Conservation (phyloP, 1,140 invertebrate genomes). For the Drosophila rhopaloa region DNA sequence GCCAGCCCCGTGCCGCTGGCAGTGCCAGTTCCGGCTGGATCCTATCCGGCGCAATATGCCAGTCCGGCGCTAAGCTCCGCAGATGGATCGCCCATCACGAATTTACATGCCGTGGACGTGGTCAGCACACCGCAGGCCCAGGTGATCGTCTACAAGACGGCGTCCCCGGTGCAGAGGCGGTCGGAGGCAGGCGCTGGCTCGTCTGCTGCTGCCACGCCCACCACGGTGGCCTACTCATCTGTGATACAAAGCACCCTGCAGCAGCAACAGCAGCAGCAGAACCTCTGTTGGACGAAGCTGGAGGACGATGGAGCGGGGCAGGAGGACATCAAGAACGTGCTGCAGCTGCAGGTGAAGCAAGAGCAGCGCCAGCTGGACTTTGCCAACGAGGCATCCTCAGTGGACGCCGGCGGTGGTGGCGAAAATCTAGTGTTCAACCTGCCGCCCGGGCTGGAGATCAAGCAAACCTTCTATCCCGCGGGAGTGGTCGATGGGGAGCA, state of each 20-base stretch:
- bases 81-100: constrained; percentile 77
- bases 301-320: constrained; percentile 30
- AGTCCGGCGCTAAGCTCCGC: constrained; percentile 77
- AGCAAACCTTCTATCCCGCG: constrained; percentile 75
- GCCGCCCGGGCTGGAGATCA: constrained; percentile 79
- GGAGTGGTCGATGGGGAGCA: constrained; percentile 53
- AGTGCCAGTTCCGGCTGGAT: constrained; percentile 35
- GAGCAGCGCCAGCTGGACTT: constrained; percentile 77
- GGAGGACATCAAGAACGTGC: constrained; percentile 79
- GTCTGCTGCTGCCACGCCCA: constrained; percentile 61
- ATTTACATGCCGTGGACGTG: constrained; percentile 71
- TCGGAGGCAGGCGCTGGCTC: constrained; percentile 76
- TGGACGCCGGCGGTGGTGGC: constrained; percentile 33
- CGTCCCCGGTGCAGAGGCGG: constrained; percentile 70
- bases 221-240: constrained; percentile 82
- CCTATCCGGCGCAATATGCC: constrained; percentile 77
- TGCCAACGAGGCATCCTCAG: constrained; percentile 45
- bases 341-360: constrained; percentile 80
- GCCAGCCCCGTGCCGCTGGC: constrained; percentile 55
- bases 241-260: constrained; percentile 84
- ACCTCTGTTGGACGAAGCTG: constrained; percentile 76
- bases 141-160: constrained; percentile 81
- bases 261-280: constrained; percentile 67
- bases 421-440: constrained; percentile 82
- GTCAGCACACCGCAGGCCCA: constrained; percentile 64